Base-by-base conservation (phyloP, 2,888 invertebrate genomes). In the Drosophila kuntzei region DNA sequence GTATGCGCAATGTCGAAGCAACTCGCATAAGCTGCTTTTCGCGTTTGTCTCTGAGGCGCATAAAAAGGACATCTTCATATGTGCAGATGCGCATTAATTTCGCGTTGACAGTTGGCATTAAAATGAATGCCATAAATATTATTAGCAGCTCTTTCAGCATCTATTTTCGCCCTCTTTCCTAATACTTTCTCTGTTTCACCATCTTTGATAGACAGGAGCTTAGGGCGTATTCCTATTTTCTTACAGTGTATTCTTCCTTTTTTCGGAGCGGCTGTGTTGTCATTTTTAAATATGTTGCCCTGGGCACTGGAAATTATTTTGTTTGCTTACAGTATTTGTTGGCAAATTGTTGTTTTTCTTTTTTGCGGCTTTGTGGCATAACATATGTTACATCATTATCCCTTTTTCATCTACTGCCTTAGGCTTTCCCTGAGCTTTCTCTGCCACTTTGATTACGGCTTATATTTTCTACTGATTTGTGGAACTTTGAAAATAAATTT, bases 61-160 rank as follows among this genome's bases (percentile, higher is more conserved):
- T 62, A 62, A 64, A 69, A 61, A 72, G 65, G 58, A 64, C 67
- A 75, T 71, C 67, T 74, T 76, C 61, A 69, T 71, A 69, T 72
- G 72, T 73, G 65, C 39, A 51, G 51, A 43, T 61, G 54, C 49
- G 61, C 71, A 81, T 81, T 79, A 68, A 58, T 62, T 74, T 47
- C 54, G 49, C 75, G 83, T 55, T 88, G 88, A 85, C 88, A 86
- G 80, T 83, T 80, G 87, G 79, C 80, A 86, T 88, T 86, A 79
- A 73, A 83, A 76, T 76, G 80, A 80, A 70, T 61, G 51, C 70
- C 83, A 86, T 84, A 88, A 84, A 85, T 85, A 85, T 80, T 86
- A 86, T 83, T 86, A 81, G 79, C 76, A 72, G 67, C 66, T 67
- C 59, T 46, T 57, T 63, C 25, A 32, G 53, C 65, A 18, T 57